Evolutionary conservation across 2,113 vertebrate genomes (phyloP), one percentile per base, ranked within the genome.

Genomic region (Bolborhynchus lineola): DNA sequence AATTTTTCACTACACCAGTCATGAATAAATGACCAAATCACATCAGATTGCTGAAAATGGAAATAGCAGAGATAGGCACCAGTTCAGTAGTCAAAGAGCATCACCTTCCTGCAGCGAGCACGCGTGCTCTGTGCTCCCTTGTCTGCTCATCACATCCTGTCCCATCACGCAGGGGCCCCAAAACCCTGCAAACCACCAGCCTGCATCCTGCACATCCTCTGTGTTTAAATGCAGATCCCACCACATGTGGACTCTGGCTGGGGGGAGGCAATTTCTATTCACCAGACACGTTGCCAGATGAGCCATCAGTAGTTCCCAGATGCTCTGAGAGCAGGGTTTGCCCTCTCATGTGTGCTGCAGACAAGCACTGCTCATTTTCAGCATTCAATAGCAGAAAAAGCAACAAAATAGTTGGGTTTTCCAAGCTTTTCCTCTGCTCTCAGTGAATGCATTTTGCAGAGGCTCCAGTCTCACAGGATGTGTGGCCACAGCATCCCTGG

Each of bases 1-100:
- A 97, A 97, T 97, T 97, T 97, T 95, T 97, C 97, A 97, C 97
- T 97, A 97, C 97, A 97, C 86, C 93, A 7, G 95, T 94, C 97
- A 97, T 97, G 97, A 97, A 97, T 97, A 97, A 97, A 97, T 97
- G 96, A 97, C 93, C 96, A 95, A 97, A 97, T 90, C 95, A 89
- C 95, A 97, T 97, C 97, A 97, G 95, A 97, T 95, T 90, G 85
- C 95, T 89, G 97, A 25, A 96, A 97, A 97, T 97, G 96, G 94
- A 96, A 97, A 95, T 92, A 86, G 55, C 84, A 82, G 91, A 49
- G 62, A 81, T 71, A 94, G 94, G 93, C 82, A 41, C 46, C 88
- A 96, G 75, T 60, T 94, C 93, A 94, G 94, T 20, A 92, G 94
- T 91, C 96, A 82, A 76, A 82, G 91, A 95, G 94, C 87, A 92